Evolutionary conservation across 2,888 invertebrate species (phyloP), one percentile per base, ranked within the genome.

Genomic region (Cancer borealis): DNA sequence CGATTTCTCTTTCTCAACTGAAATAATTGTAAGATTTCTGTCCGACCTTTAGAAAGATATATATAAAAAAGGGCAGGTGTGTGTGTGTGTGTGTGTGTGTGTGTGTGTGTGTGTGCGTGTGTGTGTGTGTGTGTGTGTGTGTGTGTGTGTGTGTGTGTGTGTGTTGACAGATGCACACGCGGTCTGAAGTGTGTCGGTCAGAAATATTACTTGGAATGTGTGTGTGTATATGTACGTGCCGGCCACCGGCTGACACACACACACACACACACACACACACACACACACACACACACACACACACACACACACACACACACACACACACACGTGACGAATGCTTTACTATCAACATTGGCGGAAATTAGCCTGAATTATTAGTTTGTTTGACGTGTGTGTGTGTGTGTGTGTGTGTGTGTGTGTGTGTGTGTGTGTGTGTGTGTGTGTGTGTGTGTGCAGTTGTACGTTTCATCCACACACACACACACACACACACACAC

Each of bases 71-170:
- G 2, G 10, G 30, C 26, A 26, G 12, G 30, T 30, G 26, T 79
- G 79, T 79, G 79, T 79, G 79, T 79, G 79, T n/a, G 79, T n/a
- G 73, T 79, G 73, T 79, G 66, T 66, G 66, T 66, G 66, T 49
- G 12, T 12, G 12, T 10, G 49, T 49, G 49, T 54, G 54, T 54
- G 54, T 54, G 54, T 54, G 54, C 14, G 54, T 54, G 54, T 54
- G 54, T 54, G 54, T 54, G 54, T 54, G 54, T 54, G 54, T 54
- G 54, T 54, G 54, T 54, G 54, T 54, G 54, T 54, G 54, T 54
- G 54, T 54, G 54, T 54, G 12, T 54, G 6, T 54, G 6, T 54
- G 6, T 54, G 60, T 60, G 60, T 60, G 60, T 60, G 17, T 60
- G 60, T 60, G 60, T 0, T 54, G 54, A 12, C 54, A 54, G 54